Base-by-base conservation (phyloP, 1,140 invertebrate species). In the Dolichoris vasculosae region DNA sequence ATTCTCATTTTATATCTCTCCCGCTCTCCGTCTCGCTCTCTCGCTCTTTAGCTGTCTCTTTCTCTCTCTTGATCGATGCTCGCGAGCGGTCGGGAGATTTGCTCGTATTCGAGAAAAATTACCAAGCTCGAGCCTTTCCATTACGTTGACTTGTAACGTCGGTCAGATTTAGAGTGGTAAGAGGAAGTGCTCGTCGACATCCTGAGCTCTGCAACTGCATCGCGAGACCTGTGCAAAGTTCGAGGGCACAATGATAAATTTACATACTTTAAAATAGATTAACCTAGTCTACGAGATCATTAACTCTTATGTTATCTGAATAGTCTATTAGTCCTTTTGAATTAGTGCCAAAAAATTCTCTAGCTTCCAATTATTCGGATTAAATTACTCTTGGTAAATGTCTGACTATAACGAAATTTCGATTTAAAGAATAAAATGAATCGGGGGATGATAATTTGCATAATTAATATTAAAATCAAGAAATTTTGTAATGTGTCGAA, bases 251-350 rank as follows among this genome's bases (percentile, higher is more conserved):
- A 43, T 73, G 38, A 43, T 43, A 43, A 40, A 73, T 73, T 73
- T 43, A 43, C 30, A 26, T n/a, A 73, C 40, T 35, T 43, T n/a
- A 73, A 73, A 43, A 43, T 73, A 43, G 69, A 73, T 73, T 73
- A 43, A 43, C 38, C 35, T n/a, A 73, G 23, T 73, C 38, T 20
- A 73, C 11, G 38, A 43, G 40, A 71, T 73, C 40, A 43, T 73
- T 73, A 73, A 43, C 38, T 73, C 69, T 43, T 43, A n/a, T n/a
- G 38, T 7, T n/a, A 73, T 43, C 23, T 43, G 38, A 73, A 73
- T 73, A 8, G 69, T 43, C 69, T 43, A 13, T 73, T 43, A 43
- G 23, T 35, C 40, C 35, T n/a, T 73, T 73, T 73, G 23, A 73
- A 51, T 51, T 26, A n/a, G 17, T 51, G n/a, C 32, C 75, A 32